Conservation (phyloP, 1,140 invertebrate species). For the Scaptomyza pallida region DNA sequence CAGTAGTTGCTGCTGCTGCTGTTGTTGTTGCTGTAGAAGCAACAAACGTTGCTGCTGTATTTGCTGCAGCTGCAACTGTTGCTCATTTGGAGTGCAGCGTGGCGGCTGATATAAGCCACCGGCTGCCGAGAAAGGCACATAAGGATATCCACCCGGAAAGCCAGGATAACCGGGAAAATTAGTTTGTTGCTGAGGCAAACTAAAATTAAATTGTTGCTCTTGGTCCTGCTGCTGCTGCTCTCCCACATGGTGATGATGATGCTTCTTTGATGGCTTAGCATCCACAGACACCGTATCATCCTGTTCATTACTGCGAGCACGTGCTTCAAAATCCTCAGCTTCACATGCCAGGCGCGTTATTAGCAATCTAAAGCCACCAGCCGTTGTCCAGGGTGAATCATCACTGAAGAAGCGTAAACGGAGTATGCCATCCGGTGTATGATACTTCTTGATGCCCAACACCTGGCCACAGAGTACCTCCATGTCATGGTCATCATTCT, state of each 20-base stretch:
- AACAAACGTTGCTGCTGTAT: constrained; percentile 10
- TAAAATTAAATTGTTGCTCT: constrained; percentile 33
- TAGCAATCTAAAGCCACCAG: constrained; percentile 85
- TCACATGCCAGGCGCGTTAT: constrained; percentile 84
- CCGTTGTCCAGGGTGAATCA: constrained; percentile 74
- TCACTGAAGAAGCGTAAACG: constrained; percentile 82
- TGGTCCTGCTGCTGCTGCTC: constrained; percentile 37
- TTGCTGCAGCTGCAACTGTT: constrained; percentile 1
- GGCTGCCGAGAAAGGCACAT: constrained; percentile 5
- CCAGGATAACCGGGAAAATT: constrained; percentile 19
- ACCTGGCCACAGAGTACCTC: constrained; percentile 85
- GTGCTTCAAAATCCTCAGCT: constrained; percentile 58
- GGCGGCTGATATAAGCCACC: constrained; percentile 22
- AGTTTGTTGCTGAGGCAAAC: constrained; percentile 24
- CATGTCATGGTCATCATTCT: constrained; percentile 76
- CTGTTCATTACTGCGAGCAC: constrained; percentile 28
- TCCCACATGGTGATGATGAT: constrained; percentile 32
- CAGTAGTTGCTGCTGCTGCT: constrained; percentile 22
- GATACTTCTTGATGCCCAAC: constrained; percentile 84
- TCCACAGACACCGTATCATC: constrained; percentile 60
- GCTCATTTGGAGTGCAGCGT: not conserved
- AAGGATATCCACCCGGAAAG: constrained; percentile 2
- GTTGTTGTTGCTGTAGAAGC: constrained; percentile 16
- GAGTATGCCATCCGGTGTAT: constrained; percentile 84
- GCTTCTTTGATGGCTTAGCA: constrained; percentile 61